phyloP scores from a whole-genome alignment of 2,797 vertebrate genomes.

The Hippopotamyrus pictus region DNA sequence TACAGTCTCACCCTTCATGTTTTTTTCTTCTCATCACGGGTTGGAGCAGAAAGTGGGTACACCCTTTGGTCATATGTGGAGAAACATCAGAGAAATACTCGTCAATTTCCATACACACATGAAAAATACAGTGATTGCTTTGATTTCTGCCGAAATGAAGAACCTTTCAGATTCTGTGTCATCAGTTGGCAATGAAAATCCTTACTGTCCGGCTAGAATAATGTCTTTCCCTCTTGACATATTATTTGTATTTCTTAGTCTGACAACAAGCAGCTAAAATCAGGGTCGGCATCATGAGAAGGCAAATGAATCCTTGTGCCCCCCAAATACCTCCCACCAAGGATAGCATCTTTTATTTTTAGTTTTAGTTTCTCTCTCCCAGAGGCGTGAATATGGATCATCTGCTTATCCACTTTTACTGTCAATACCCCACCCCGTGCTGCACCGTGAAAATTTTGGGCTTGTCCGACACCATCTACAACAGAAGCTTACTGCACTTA shows the following conservation, averaged over 20 bases:
- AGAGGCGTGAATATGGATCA: not conserved
- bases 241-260: not conserved
- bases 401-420: not conserved
- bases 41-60: not conserved
- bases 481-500: not conserved
- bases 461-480: not conserved
- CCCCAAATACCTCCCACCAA: not conserved
- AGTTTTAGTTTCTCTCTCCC: not conserved
- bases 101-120: not conserved
- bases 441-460: not conserved
- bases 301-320: not conserved
- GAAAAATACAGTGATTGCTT: not conserved
- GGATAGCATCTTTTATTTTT: not conserved
- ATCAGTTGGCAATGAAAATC: conserved; percentile 10
- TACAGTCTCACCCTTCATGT: not conserved
- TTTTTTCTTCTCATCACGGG: not conserved
- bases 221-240: not conserved
- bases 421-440: not conserved
- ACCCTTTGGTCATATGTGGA: not conserved
- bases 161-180: conserved; percentile 3
- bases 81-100: not conserved
- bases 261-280: not conserved
- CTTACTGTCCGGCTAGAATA: not conserved
- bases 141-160: not conserved
- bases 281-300: not conserved